phyloP scores from a whole-genome alignment of 2,888 invertebrate species.

The Eretmocerus hayati region DNA sequence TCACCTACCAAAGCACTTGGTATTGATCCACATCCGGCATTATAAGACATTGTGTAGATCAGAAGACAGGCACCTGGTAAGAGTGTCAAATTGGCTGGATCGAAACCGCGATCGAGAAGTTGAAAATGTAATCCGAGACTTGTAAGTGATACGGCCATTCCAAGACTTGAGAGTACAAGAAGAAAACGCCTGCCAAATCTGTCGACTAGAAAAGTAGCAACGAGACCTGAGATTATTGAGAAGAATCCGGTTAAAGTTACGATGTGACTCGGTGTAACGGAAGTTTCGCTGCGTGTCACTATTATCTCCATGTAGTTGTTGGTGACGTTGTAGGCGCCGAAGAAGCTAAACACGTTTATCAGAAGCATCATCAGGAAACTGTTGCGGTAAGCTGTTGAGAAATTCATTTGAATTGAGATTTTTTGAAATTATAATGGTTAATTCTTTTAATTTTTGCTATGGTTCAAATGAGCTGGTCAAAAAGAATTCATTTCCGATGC shows the following conservation, averaged over 20 bases:
- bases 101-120: slow-evolving; percentile 20
- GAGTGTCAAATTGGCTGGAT: slow-evolving; percentile 27
- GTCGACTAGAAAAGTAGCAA: slow-evolving; percentile 48
- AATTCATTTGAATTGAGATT: no score
- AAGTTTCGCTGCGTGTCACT: slow-evolving; percentile 39
- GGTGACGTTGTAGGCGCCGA: slow-evolving; percentile 46
- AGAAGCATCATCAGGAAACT: slow-evolving; percentile 44
- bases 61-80: slow-evolving; percentile 34
- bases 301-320: slow-evolving; percentile 46
- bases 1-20: slow-evolving; percentile 37
- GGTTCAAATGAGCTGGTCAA: no score
- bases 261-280: slow-evolving; percentile 39
- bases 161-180: slow-evolving; percentile 45
- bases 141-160: slow-evolving; percentile 36
- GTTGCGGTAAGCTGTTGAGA: slow-evolving; percentile 38
- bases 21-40: slow-evolving; percentile 34
- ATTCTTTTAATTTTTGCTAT: no score
- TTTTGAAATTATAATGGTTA: no score
- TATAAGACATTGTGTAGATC: slow-evolving; percentile 30
- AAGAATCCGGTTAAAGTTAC: slow-evolving; percentile 50
- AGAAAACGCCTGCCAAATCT: slow-evolving; percentile 48
- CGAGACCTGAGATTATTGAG: slow-evolving; percentile 47
- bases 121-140: slow-evolving; percentile 37
- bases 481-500: no score
- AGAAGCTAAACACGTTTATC: slow-evolving; percentile 51